Evolutionary conservation across 2,113 vertebrate genomes (phyloP), one percentile per base, ranked within the genome.

Genomic region (Plestiodon gilberti): DNA sequence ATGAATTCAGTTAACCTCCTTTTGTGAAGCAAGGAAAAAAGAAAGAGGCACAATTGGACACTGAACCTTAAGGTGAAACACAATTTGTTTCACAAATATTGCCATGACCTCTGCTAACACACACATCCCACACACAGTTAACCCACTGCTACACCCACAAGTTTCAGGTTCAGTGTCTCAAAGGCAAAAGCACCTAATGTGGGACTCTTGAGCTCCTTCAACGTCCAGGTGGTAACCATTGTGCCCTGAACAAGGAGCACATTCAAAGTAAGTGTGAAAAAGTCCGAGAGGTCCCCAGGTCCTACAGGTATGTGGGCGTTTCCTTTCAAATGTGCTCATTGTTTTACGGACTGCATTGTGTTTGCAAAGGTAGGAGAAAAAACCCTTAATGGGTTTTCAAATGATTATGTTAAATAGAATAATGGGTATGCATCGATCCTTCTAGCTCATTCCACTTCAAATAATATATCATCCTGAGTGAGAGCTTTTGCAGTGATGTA

Each of bases 321-420:
- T 90, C 79, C 83, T 79, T 82, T 79, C 40, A 86, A 90, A 85
- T 65, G 89, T 38, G 61, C 81, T 86, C 64, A 38, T 87, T 33
- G 64, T 91, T 84, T 90, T 90, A 90, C 90, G 89, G 71, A 85
- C 86, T 69, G 18, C 64, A 40, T 83, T 92, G 78, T 84, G 90
- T 82, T 75, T 89, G 88, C 79, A 89, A 84, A 57, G n/a, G 14
- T 23, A 57, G 0, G 5, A 5, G 69, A 38, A 59, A 78, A 79
- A 91, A 84, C 89, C 81, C 55, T 48, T 91, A 94, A 91, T 87
- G 91, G 92, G 33, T 91, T 87, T 90, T 92, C 75, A 82, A 91
- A 81, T 90, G 83, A 95, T 94, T 94, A 92, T 90, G 95, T 93
- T 93, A 92, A 93, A 94, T 78, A 92, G 91, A 92, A 62, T 95